Evolutionary conservation across 2,113 vertebrate species (phyloP).

Genomic region (Percina caprodes): DNA sequence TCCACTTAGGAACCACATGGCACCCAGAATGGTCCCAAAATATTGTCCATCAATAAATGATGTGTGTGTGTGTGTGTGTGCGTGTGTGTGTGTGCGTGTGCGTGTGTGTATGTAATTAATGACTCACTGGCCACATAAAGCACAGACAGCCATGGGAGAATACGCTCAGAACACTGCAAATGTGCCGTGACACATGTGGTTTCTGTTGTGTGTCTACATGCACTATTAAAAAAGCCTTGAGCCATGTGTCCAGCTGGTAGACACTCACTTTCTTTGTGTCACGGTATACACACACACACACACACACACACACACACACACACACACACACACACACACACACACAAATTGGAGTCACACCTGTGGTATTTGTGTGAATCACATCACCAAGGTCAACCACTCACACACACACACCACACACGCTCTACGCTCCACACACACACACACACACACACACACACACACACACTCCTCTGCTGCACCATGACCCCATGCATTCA

Average conservation of each 20-base stretch:
- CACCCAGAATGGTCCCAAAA: slow-evolving; percentile 1
- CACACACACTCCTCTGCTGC: not conserved
- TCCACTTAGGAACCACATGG: slow-evolving; percentile 39
- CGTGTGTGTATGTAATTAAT: slow-evolving; percentile 7
- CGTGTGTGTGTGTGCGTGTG: slow-evolving; percentile 13
- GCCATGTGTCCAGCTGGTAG: slow-evolving; percentile 13
- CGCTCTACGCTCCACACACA: too few relatives aligned
- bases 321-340: not conserved
- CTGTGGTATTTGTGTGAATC: slow-evolving; percentile 30
- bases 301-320: slow-evolving; percentile 1
- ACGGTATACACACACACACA: not conserved
- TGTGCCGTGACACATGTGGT: slow-evolving; percentile 25
- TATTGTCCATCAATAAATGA: slow-evolving; percentile 4
- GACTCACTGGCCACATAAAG: slow-evolving; percentile 10
- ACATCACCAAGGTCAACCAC: slow-evolving; percentile 26
- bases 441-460: not conserved
- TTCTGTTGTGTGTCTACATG: slow-evolving; percentile 25
- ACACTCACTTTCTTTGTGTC: not conserved
- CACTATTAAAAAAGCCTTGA: not conserved
- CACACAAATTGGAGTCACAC: slow-evolving; percentile 20
- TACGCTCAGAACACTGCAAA: not conserved
- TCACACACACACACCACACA: slow-evolving; percentile 4
- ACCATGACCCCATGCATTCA: slow-evolving; percentile 22
- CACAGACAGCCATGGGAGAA: slow-evolving; percentile 21
- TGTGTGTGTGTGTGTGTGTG: slow-evolving; percentile 13